A percentile compares a stretch with the other conserved stretches of the same genome.
Evolutionary conservation across 1,140 invertebrate genomes (phyloP).

Genomic region (Bombus sibiricus): DNA sequence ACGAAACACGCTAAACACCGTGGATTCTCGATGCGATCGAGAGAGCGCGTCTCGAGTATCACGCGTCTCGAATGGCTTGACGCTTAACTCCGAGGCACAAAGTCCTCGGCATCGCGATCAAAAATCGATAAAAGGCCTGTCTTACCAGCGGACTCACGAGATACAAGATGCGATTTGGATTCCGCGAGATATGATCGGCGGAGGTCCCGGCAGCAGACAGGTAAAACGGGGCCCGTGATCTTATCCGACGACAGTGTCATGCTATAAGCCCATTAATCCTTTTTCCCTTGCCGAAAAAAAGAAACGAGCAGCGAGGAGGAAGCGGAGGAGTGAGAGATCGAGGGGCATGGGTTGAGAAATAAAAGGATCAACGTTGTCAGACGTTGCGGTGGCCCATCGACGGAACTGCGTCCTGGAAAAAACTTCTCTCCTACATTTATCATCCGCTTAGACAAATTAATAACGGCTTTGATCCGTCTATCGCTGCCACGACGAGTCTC

Average conservation of each 20-base stretch:
- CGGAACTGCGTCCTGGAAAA: background rate
- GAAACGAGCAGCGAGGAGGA: background rate
- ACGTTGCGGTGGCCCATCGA: background rate
- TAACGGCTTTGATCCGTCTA: slow-evolving; percentile 49
- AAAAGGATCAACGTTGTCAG: slow-evolving; percentile 40
- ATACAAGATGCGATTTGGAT: slow-evolving; percentile 66
- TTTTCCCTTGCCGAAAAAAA: slow-evolving; percentile 58
- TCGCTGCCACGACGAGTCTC: background rate
- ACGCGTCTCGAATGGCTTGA: background rate
- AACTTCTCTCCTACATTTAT: slow-evolving; percentile 26
- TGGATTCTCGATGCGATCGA: too few relatives aligned
- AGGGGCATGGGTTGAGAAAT: background rate
- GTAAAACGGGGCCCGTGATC: slow-evolving; percentile 64
- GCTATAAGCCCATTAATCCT: slow-evolving; percentile 69
- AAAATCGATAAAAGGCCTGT: slow-evolving; percentile 64
- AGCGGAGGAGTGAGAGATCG: background rate
- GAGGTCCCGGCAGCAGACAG: slow-evolving; percentile 59
- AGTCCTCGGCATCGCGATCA: slow-evolving; percentile 39
- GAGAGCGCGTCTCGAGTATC: background rate
- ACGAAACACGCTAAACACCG: too few relatives aligned
- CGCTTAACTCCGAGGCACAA: background rate
- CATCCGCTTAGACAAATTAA: slow-evolving; percentile 60
- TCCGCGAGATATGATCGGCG: slow-evolving; percentile 61
- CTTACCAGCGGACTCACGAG: slow-evolving; percentile 51
- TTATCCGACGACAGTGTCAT: slow-evolving; percentile 70